These are phyloP conservation scores for Hirtodrosophila trivittata DNA, from an alignment of 2,888 invertebrate genomes.

Conservation along the genomic window DNA sequence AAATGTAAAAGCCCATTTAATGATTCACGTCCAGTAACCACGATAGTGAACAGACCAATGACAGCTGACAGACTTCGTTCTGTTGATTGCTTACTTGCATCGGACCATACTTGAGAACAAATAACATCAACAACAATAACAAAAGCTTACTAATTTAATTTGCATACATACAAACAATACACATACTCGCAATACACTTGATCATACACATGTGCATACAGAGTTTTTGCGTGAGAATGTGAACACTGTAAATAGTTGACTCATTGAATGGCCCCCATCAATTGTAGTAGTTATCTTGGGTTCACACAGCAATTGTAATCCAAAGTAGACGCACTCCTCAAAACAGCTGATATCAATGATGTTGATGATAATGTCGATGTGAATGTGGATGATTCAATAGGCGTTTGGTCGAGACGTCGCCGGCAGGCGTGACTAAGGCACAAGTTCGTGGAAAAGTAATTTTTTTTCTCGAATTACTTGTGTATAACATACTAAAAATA, in stretches of 20 bases:
- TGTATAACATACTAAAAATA: too few species aligned
- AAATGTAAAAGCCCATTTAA: conserved; percentile 17
- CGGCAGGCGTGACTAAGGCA: conserved; percentile 51
- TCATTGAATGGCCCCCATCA: too few species aligned
- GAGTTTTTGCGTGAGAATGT: conserved; percentile 55
- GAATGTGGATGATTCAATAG: conserved; percentile 56
- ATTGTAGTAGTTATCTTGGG: conserved; percentile 43
- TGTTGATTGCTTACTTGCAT: conserved; percentile 12
- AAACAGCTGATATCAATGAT: conserved; percentile 41
- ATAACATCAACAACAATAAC: conserved; percentile 8
- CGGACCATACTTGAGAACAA: not conserved
- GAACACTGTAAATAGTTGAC: conserved; percentile 57
- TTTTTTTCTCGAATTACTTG: conserved; percentile 17
- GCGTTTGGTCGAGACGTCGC: conserved; percentile 21
- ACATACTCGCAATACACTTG: not conserved
- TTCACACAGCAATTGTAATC: conserved; percentile 70
- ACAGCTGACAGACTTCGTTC: conserved; percentile 7
- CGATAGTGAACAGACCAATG: conserved; percentile 25
- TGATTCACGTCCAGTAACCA: conserved; percentile 12
- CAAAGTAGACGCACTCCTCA: conserved; percentile 18
- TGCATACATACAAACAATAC: conserved; percentile 39
- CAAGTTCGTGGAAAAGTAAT: conserved; percentile 21
- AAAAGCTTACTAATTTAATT: conserved; percentile 51
- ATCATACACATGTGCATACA: conserved; percentile 24
- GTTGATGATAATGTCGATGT: conserved; percentile 36